Evolutionary conservation across 23 tunicate genomes (phyloP), one percentile per base, ranked within the genome.

Genomic region (Halocynthia roretzi): DNA sequence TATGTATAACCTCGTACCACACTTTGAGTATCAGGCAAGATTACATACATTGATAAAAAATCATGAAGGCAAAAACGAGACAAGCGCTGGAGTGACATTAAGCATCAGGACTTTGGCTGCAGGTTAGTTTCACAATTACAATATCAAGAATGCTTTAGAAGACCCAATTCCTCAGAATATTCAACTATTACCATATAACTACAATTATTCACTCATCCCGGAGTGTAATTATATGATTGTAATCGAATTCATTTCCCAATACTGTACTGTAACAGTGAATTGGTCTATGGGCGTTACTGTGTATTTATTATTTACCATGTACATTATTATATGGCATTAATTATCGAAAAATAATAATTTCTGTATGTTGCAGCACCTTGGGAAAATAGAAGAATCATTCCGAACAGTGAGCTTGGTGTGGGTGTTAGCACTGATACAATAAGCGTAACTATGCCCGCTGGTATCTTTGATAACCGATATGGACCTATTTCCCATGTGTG

Each of bases 401-500:
- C 44, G 44, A 31, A 31, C 1, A 31, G 44, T 4, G 44, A 31
- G 44, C 44, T 31, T 31, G 44, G 4, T 4, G 44, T 31, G 44
- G 44, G 44, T 31, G 44, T 4, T 4, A 31, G 44, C 4, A 54
- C 48, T 56, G 71, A 54, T 51, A 71, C 86, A 31, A 51, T 77
- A 50, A 23, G 44, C 14, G 80, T 87, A 7, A 58, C 65, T 14
- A 40, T 87, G 48, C 80, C 76, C 5, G 80, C 72, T 7, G 75
- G 65, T 61, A 77, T 76, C 6, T 87, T 87, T 71, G 72, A 40
- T 61, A 80, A 82, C 61, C 40, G 23, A 10, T 71, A 82, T 54
- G 93, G 93, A 9, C 93, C 93, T 7, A 77, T 87, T 20, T 52
- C 20, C 50, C 70, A 68, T 40, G 93, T 70, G 9, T 50, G 80